Evolutionary conservation across 2,797 vertebrate genomes (phyloP).

Genomic region (Agapornis canus): DNA sequence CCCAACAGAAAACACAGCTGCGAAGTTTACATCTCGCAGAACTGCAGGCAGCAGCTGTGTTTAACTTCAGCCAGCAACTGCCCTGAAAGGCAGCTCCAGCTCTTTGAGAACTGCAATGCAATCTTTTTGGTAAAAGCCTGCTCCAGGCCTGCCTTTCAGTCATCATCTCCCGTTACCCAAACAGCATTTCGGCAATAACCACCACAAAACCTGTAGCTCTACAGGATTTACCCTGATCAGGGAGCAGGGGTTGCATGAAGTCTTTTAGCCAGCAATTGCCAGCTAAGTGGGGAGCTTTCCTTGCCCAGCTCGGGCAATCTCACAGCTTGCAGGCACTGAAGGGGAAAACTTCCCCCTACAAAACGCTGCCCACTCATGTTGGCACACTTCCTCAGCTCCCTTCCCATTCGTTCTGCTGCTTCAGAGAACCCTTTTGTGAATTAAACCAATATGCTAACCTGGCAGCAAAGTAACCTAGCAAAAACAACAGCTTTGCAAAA

Average conservation of each 20-base stretch:
- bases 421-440: background rate
- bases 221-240: background rate
- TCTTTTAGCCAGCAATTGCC: background rate
- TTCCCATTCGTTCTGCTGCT: background rate
- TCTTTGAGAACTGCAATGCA: background rate
- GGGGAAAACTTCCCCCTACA: background rate
- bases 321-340: background rate
- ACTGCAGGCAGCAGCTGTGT: background rate
- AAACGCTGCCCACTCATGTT: background rate
- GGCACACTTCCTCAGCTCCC: background rate
- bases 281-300: background rate
- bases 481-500: background rate
- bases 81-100: background rate
- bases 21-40: background rate
- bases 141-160: background rate
- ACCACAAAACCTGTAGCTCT: background rate
- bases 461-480: background rate
- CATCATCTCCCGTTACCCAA: background rate
- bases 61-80: background rate
- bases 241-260: background rate
- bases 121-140: background rate
- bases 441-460: background rate
- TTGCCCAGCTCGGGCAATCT: rapidly evolving
- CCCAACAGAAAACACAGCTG: conserved; percentile 19
- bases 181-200: background rate